A percentile compares a stretch with the other conserved stretches of the same genome.
These are phyloP conservation scores for Tortricodes alternella DNA, from an alignment of 2,888 invertebrate genomes.

Conservation along the genomic window DNA sequence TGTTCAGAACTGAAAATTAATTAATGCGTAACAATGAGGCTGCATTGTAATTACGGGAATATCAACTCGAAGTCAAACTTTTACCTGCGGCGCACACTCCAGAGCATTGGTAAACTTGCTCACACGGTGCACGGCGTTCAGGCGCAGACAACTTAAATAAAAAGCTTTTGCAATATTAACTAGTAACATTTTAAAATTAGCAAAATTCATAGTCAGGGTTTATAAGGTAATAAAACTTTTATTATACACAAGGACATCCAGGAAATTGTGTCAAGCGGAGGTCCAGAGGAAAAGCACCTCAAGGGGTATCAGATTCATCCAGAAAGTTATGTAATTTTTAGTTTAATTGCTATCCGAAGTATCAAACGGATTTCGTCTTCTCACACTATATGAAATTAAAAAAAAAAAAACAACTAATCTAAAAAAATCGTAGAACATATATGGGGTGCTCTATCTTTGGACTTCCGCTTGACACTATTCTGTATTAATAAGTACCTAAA, in stretches of 20 bases:
- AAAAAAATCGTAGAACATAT: too few relatives aligned
- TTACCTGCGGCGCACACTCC: not conserved
- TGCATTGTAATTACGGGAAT: conserved; percentile 9
- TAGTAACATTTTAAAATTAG: conserved; percentile 1
- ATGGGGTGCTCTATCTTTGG: too few relatives aligned
- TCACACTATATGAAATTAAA: too few relatives aligned
- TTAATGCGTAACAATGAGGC: conserved; percentile 9
- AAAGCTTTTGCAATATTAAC: not conserved
- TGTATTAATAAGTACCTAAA: too few relatives aligned
- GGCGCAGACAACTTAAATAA: not conserved
- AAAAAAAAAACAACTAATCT: too few relatives aligned
- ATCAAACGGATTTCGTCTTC: too few relatives aligned
- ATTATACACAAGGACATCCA: not conserved
- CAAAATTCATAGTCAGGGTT: not conserved
- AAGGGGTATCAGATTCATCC: too few relatives aligned
- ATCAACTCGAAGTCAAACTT: not conserved
- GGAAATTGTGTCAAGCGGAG: too few relatives aligned
- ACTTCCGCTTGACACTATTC: too few relatives aligned
- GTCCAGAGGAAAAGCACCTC: too few relatives aligned
- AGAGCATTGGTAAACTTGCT: not conserved
- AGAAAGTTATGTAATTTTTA: too few relatives aligned
- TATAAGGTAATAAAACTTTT: conserved; percentile 3
- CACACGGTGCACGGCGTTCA: not conserved
- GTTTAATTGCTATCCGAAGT: too few relatives aligned
- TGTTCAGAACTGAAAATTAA: conserved; percentile 1